These are phyloP conservation scores for Hephaestus fuliginosus DNA, from an alignment of 2,797 vertebrate species.

Conservation along the genomic window DNA sequence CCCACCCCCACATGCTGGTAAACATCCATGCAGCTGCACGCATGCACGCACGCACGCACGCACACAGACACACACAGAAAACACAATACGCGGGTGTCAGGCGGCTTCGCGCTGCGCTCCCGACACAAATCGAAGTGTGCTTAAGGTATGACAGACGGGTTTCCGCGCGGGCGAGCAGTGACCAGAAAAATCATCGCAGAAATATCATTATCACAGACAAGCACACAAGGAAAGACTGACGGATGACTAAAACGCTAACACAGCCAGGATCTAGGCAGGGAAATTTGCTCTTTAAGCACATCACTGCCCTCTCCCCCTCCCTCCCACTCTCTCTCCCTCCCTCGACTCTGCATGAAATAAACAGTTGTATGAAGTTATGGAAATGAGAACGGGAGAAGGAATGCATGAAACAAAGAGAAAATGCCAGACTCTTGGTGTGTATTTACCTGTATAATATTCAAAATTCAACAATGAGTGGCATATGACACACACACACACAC, in stretches of 20 bases:
- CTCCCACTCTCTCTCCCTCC: not conserved
- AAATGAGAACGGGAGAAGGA: slow-evolving; percentile 50
- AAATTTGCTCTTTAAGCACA: slow-evolving; percentile 54
- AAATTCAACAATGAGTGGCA: slow-evolving; percentile 16
- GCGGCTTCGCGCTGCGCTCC: slow-evolving; percentile 10
- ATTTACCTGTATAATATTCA: slow-evolving; percentile 22
- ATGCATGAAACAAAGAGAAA: slow-evolving; percentile 41
- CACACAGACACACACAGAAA: slow-evolving; percentile 15
- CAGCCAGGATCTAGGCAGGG: slow-evolving; percentile 32
- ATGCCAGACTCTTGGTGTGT: not conserved
- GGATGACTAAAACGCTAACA: slow-evolving; percentile 45
- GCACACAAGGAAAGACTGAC: slow-evolving; percentile 44
- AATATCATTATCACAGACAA: slow-evolving; percentile 44
- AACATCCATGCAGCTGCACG: slow-evolving; percentile 64
- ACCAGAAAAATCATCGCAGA: slow-evolving; percentile 51
- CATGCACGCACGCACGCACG: slow-evolving; percentile 10
- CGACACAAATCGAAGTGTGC: slow-evolving; percentile 57
- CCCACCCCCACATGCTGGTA: slow-evolving; percentile 66
- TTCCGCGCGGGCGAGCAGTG: slow-evolving; percentile 48
- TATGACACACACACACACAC: slow-evolving; percentile 1
- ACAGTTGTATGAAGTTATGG: slow-evolving; percentile 58
- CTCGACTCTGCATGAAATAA: slow-evolving; percentile 39
- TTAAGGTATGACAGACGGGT: slow-evolving; percentile 59
- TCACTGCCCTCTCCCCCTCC: slow-evolving; percentile 26
- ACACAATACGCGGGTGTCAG: slow-evolving; percentile 4